phyloP scores from a whole-genome alignment of 1,140 invertebrate genomes.

The Choristoneura fumiferana region DNA sequence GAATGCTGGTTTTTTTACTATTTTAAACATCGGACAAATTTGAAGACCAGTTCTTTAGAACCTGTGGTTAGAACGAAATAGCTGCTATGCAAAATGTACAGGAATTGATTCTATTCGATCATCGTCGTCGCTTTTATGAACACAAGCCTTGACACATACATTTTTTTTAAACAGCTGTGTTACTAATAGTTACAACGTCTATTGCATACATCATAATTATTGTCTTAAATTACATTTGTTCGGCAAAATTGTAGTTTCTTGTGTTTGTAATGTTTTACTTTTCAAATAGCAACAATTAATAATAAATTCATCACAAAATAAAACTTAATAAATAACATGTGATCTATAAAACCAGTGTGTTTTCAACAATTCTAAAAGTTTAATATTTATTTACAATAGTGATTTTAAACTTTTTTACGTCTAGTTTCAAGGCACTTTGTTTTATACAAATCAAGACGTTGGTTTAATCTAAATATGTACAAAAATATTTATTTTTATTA shows the following conservation, averaged over 20 bases:
- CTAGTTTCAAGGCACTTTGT: constrained; percentile 51
- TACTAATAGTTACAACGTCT: too few relatives aligned
- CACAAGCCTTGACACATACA: too few relatives aligned
- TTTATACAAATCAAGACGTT: background rate
- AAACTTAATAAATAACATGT: constrained; percentile 44
- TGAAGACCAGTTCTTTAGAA: too few relatives aligned
- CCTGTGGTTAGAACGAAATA: too few relatives aligned
- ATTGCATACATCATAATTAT: too few relatives aligned
- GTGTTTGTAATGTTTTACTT: constrained; percentile 5
- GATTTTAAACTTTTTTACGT: constrained; percentile 29
- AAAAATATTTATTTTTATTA: constrained; percentile 41
- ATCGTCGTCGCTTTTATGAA: too few relatives aligned
- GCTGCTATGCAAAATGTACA: too few relatives aligned
- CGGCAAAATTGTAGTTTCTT: background rate
- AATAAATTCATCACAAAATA: constrained; percentile 40
- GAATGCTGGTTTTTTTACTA: too few relatives aligned
- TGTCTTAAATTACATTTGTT: background rate
- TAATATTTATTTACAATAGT: constrained; percentile 37
- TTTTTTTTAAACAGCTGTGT: too few relatives aligned
- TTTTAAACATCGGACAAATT: too few relatives aligned
- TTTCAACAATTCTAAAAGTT: constrained; percentile 35
- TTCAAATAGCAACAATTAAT: constrained; percentile 14
- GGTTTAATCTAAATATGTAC: constrained; percentile 31
- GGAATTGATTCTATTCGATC: too few relatives aligned
- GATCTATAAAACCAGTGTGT: constrained; percentile 52